Base-by-base conservation (phyloP, 2,888 invertebrate genomes). In the Mamestra brassicae region DNA sequence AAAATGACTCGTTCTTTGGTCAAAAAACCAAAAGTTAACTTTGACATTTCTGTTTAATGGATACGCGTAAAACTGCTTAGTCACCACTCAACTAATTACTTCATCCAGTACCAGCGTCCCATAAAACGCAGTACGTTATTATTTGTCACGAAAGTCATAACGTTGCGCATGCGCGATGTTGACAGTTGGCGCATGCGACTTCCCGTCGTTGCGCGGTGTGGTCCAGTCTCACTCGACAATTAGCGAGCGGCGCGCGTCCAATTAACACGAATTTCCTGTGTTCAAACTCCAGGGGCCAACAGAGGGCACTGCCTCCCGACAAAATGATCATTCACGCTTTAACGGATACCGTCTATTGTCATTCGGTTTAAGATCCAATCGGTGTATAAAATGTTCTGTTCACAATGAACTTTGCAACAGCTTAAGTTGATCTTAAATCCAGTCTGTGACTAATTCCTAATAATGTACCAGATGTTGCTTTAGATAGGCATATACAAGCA, bases 211-310 rank as follows among this genome's bases (percentile, higher is more conserved):
- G 80, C 76, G 85, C 85, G 85, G 92, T 92, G 92, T 92, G 92
- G 95, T 94, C 94, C 90, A 90, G 91, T 89, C 91, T 89, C 93
- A 92, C 92, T 89, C 85, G 91, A 92, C 95, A 95, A 96, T 96
- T 96, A 96, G 93, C 95, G 91, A 88, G 86, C 89, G 90, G 89
- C 91, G 88, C 90, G 87, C 86, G 89, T 88, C 88, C 94, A 96
- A 96, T 96, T 96, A 96, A 94, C 95, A 94, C 93, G 92, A 95
- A 95, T 95, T 94, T 96, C 96, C 96, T 95, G 96, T 94, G 94
- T 89, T 90, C 91, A 90, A 91, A 92, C 93, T 88, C 86, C 91
- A 88, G 87, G 82, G 90, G 89, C 88, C 91, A 89, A 68, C 87
- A 83, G 91, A 91, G 93, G 92, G 90, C 94, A 92, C 90, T 92